These are phyloP conservation scores for Clunio marinus DNA, from an alignment of 2,888 invertebrate genomes.

Conservation along the genomic window DNA sequence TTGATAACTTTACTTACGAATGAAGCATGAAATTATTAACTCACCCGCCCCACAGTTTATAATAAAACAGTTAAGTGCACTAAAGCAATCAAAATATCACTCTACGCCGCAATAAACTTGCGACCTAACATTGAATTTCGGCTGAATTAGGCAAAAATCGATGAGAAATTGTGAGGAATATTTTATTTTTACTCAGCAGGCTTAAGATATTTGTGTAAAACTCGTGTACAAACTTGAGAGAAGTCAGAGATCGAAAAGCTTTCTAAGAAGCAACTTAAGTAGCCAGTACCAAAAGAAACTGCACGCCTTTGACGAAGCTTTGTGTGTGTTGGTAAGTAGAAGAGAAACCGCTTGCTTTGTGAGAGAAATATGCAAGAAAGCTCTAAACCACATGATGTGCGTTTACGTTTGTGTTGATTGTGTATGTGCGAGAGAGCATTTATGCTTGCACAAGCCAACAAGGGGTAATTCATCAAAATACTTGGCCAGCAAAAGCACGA, in stretches of 20 bases:
- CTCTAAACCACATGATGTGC: background rate
- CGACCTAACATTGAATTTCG: slow-evolving; percentile 21
- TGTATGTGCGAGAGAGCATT: background rate
- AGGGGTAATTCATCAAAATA: too few relatives aligned
- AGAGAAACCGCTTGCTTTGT: too few relatives aligned
- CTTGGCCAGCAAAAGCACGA: too few relatives aligned
- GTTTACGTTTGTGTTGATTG: background rate
- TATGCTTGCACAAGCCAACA: too few relatives aligned
- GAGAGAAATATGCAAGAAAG: too few relatives aligned
- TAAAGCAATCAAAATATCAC: slow-evolving; percentile 16
- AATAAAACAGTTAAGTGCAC: background rate
- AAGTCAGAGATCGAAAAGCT: background rate
- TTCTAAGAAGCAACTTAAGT: too few relatives aligned
- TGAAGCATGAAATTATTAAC: background rate
- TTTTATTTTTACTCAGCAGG: slow-evolving; percentile 5
- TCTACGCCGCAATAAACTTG: slow-evolving; percentile 18
- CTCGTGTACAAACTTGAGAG: background rate
- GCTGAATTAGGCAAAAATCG: slow-evolving; percentile 37
- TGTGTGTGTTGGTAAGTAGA: too few relatives aligned
- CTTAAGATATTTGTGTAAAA: background rate
- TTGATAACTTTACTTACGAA: background rate
- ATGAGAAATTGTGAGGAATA: slow-evolving; percentile 29
- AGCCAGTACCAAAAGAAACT: too few relatives aligned
- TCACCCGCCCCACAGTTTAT: background rate
- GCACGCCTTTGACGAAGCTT: too few relatives aligned